Percentiles rank a stretch among this genome's conserved stretches.
These are phyloP conservation scores for Cotesia chilonis DNA, from an alignment of 1,140 invertebrate genomes.

Conservation along the genomic window DNA sequence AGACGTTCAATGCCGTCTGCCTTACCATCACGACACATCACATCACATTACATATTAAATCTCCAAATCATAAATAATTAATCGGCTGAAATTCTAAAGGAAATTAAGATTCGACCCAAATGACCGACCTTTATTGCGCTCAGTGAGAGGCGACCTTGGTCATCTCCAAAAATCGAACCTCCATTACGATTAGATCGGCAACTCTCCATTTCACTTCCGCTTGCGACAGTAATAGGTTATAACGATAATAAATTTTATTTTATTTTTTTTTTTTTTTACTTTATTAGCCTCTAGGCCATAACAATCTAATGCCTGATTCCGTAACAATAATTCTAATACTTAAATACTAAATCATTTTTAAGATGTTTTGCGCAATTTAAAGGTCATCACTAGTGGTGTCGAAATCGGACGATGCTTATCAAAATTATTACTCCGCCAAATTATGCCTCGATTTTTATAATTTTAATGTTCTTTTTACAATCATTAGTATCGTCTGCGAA, in stretches of 20 bases:
- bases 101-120: not conserved
- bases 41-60: no score
- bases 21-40: no score
- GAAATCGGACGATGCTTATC: slow-evolving; percentile 12
- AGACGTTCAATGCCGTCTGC: no score
- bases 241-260: no score
- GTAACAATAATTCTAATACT: not conserved
- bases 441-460: no score
- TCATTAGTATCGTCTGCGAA: no score
- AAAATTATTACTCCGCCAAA: not conserved
- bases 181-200: not conserved
- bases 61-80: no score
- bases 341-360: slow-evolving; percentile 2
- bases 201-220: no score
- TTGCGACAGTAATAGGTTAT: no score
- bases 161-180: not conserved
- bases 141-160: not conserved
- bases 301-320: not conserved
- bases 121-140: not conserved
- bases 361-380: slow-evolving; percentile 11
- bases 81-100: no score
- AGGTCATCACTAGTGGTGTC: slow-evolving; percentile 12
- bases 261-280: no score
- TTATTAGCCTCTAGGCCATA: not conserved
- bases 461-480: no score